phyloP scores from a whole-genome alignment of 2,797 vertebrate species.

The Dendrocincla tyrannina region DNA sequence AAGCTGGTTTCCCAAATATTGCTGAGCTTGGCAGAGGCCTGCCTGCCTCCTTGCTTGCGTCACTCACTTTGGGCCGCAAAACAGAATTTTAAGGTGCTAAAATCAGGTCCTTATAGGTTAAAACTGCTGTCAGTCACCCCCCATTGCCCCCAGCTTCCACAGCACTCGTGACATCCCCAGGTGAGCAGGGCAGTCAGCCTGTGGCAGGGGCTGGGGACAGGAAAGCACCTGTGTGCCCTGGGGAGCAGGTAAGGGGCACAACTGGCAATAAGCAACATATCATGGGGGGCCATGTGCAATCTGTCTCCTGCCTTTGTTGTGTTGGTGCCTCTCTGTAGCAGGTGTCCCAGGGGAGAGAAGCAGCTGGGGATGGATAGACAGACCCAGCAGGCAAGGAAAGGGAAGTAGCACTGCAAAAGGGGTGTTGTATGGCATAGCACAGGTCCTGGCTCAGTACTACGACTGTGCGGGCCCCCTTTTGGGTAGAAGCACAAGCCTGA shows the following conservation, averaged over 20 bases:
- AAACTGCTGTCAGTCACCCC: neutral
- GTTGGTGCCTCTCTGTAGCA: neutral
- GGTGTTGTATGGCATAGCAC: neutral
- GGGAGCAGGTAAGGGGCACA: rapidly evolving
- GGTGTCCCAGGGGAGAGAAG: neutral
- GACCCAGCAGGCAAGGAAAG: neutral
- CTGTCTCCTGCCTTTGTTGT: neutral
- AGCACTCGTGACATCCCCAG: neutral
- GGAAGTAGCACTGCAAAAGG: neutral
- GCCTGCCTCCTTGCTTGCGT: neutral
- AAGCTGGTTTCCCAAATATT: neutral
- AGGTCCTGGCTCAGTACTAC: rapidly evolving
- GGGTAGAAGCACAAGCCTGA: neutral
- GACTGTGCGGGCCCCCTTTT: neutral
- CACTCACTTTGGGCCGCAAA: neutral
- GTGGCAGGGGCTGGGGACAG: neutral
- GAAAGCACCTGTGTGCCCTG: rapidly evolving
- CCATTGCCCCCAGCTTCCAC: neutral
- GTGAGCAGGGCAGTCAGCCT: neutral
- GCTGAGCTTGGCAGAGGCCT: neutral
- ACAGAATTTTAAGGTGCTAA: conserved; percentile 52
- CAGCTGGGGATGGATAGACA: neutral
- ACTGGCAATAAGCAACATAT: neutral
- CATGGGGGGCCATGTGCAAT: neutral
- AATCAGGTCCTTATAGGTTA: neutral